A percentile compares a stretch with the other conserved stretches of the same genome.
Conservation (phyloP, 1,140 invertebrate genomes). For the Wasmannia auropunctata region DNA sequence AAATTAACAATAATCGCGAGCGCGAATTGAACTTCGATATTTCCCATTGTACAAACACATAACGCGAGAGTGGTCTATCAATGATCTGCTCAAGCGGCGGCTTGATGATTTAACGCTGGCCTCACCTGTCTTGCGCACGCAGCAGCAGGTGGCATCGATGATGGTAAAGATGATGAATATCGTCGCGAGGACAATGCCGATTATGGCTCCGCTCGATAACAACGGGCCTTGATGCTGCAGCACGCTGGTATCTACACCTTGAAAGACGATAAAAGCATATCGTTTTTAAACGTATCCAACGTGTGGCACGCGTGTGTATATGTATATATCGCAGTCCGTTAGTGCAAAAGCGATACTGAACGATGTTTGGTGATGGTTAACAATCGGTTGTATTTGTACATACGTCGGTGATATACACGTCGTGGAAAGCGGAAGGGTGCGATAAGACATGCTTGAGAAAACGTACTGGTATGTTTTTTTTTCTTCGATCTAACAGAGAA, state of each 20-base stretch:
- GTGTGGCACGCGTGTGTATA: neutral
- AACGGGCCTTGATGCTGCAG: conserved; percentile 86
- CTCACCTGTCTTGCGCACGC: conserved; percentile 86
- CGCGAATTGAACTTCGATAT: neutral
- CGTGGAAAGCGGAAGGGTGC: neutral
- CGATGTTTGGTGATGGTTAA: conserved; percentile 82
- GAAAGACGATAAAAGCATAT: conserved; percentile 75
- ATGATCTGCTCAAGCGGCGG: neutral
- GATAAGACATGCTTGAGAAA: conserved; percentile 50
- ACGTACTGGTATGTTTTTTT: conserved; percentile 81
- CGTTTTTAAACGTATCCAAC: conserved; percentile 31
- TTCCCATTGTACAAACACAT: neutral
- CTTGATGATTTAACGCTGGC: conserved; percentile 31
- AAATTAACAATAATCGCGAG: conserved; percentile 9
- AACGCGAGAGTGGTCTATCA: neutral
- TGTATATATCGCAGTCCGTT: conserved; percentile 74
- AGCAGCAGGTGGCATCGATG: conserved; percentile 92
- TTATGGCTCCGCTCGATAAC: conserved; percentile 91
- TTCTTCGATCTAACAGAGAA: neutral
- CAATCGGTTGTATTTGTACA: neutral
- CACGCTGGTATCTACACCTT: conserved; percentile 87
- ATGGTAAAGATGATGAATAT: conserved; percentile 91
- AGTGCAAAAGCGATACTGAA: conserved; percentile 84
- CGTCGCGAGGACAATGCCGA: conserved; percentile 91
- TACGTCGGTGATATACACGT: neutral